Evolutionary conservation across 2,113 vertebrate genomes (phyloP), one percentile per base, ranked within the genome.

Genomic region (Mesembrinibis cayennensis): DNA sequence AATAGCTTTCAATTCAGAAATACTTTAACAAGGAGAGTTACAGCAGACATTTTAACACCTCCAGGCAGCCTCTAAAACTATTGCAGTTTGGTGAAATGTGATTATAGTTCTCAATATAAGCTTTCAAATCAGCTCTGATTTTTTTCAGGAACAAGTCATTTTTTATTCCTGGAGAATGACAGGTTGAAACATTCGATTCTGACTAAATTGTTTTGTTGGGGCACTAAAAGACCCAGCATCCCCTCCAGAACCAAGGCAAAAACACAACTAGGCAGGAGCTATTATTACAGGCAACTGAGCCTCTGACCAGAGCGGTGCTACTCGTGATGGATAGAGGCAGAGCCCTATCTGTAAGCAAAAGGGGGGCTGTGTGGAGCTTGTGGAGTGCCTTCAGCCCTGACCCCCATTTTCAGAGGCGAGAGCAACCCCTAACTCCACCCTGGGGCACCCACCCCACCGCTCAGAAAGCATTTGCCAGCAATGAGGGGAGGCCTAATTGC

Each of bases 1-100:
- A 91, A 74, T 63, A 87, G 30, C 52, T 84, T 95, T 93, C 65
- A 93, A 52, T 79, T 84, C 25, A 93, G 74, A 97, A 94, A 70
- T 59, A 38, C 20, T 90, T 91, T n/a, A 82, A 45, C 1, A 1
- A 85, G 45, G 34, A 88, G 74, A 74, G 23, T 36, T 67, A 18
- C 27, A 77, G 76, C 26, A 82, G 93, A 79, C 65, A 80, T 90
- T 91, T 87, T 84, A 94, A 92, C 69, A 90, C 25, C 55, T 56
- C 38, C 25, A 80, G 83, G 40, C 47, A 94, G 27, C 26, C 67
- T 88, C 63, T 70, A 47, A 45, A 77, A 69, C 30, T 61, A 61
- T 9, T 36, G 49, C 42, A 73, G 15, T 63, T 77, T 36, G 40
- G 27, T 88, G 74, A 94, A 86, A 80, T 66, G 29, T 45, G 26